These are phyloP conservation scores for Hypotaenidia philippensis DNA, from an alignment of 2,797 vertebrate genomes.

Conservation along the genomic window DNA sequence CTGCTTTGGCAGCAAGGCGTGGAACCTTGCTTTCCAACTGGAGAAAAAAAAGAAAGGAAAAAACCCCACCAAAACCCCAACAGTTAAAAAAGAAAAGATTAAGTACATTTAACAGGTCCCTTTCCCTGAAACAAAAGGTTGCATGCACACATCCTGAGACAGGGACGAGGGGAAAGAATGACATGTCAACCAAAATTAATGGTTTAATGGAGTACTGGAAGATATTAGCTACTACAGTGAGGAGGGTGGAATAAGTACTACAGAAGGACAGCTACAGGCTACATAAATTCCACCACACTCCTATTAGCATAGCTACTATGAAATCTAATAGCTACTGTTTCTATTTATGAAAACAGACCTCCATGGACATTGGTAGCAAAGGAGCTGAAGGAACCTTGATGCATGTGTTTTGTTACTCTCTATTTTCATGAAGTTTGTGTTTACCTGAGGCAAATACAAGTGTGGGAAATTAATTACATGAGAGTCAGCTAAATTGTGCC, in stretches of 20 bases:
- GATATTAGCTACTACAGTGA: slow-evolving; percentile 53
- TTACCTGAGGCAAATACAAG: slow-evolving; percentile 73
- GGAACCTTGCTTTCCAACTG: neutral
- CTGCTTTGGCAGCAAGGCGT: neutral
- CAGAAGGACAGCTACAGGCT: slow-evolving; percentile 56
- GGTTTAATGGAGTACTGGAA: slow-evolving; percentile 60
- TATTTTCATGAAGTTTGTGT: slow-evolving; percentile 72
- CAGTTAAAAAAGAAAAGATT: neutral
- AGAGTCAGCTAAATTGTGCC: slow-evolving; percentile 34
- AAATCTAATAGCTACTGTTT: slow-evolving; percentile 67
- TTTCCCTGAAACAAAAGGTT: slow-evolving; percentile 48
- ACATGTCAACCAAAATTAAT: slow-evolving; percentile 34
- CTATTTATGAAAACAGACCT: slow-evolving; percentile 70
- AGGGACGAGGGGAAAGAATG: slow-evolving; percentile 27
- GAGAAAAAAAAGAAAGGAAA: neutral
- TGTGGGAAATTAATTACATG: slow-evolving; percentile 65
- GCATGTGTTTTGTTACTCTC: slow-evolving; percentile 70
- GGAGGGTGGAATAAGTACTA: slow-evolving; percentile 62
- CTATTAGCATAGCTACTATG: slow-evolving; percentile 68
- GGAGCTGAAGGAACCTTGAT: slow-evolving; percentile 68
- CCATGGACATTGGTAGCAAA: slow-evolving; percentile 63
- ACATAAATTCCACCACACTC: slow-evolving; percentile 61
- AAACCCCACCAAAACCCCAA: neutral
- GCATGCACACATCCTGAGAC: slow-evolving; percentile 62
- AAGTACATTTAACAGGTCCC: neutral